Evolutionary conservation across 2,113 vertebrate species (phyloP), one percentile per base, ranked within the genome.

Genomic region (Euleptes europaea): DNA sequence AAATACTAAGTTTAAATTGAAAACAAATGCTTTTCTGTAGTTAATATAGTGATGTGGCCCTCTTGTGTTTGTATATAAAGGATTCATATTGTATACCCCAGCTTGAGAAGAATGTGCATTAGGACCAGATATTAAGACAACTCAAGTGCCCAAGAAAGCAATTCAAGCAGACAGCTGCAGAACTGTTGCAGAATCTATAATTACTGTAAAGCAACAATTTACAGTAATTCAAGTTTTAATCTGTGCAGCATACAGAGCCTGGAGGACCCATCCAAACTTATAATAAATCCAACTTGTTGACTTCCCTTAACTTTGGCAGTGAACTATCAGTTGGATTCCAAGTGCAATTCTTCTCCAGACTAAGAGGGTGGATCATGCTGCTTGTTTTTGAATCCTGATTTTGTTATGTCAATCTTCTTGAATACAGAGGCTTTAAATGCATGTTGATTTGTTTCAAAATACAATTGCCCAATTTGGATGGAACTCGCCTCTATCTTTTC

Each of bases 161-260:
- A 77, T 57, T 49, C 51, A 69, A 69, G 66, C 12, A 40, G 84
- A 81, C 3, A 79, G n/a, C 73, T 84, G 82, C 14, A 51, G 40
- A 78, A 49, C 38, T 33, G 63, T 5, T 3, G 31, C 5, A 47
- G 42, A 54, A 83, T 47, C 31, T 47, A 12, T 42, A 6, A 40
- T 71, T 42, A 75, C 9, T 33, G 4, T 28, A 69, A 82, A 57
- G 3, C 14, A 84, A 60, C 35, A 51, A 17, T 12, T 78, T 78
- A 84, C 38, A 44, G 66, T 40, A 0, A 28, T 69, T 63, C 35
- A 33, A 4, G 1, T 75, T 81, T 57, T 60, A 66, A 0, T 82
- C 57, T 84, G 82, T 2, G 85, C 57, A 75, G 19, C 92, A 94
- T 54, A 90, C 73, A 89, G 93, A 92, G 94, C 84, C 88, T 90